Conservation (phyloP, 23 tunicate species). For the Styela clava region DNA sequence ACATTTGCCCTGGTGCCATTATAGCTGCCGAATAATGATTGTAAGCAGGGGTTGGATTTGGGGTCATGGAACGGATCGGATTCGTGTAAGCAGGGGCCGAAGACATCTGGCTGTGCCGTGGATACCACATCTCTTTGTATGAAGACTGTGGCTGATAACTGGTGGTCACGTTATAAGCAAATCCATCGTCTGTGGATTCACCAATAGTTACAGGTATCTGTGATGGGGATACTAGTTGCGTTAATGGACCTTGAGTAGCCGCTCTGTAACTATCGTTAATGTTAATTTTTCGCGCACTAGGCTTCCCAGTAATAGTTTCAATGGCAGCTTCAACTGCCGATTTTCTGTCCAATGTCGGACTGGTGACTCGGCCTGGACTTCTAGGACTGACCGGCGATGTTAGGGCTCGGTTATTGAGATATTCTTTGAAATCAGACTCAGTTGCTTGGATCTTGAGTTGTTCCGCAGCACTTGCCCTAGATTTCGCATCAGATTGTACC, state of each 20-base stretch:
- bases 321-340: slow-evolving; percentile 86
- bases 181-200: background rate
- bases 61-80: background rate
- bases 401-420: slow-evolving; percentile 9
- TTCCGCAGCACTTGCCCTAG: background rate
- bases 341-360: slow-evolving; percentile 15
- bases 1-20: background rate
- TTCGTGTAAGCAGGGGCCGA: background rate
- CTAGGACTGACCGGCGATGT: background rate
- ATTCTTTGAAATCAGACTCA: slow-evolving; percentile 8
- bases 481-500: background rate
- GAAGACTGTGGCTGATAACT: slow-evolving; percentile 21
- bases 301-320: slow-evolving; percentile 58
- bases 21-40: background rate
- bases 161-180: background rate
- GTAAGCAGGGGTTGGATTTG: background rate
- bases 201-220: background rate
- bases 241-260: slow-evolving; percentile 9
- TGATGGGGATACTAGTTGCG: background rate
- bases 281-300: slow-evolving; percentile 7
- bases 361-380: background rate
- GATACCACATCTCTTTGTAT: slow-evolving; percentile 46
- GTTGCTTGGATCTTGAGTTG: slow-evolving; percentile 2
- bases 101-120: background rate
- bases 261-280: slow-evolving; percentile 9